Conservation (phyloP, 2,113 vertebrate species). For the Tenrec ecaudatus region DNA sequence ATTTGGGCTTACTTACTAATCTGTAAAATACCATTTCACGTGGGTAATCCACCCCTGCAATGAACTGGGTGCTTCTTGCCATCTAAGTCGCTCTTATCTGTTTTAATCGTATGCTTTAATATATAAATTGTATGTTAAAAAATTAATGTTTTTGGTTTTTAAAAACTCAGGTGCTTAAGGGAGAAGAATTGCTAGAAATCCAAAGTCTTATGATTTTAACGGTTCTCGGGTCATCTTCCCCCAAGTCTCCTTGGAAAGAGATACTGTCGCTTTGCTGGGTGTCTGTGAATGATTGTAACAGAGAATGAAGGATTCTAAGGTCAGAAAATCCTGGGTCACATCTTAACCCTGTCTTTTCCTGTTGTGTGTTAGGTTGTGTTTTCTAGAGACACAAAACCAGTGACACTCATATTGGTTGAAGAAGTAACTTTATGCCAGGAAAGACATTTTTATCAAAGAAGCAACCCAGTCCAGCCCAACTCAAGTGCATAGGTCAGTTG, state of each 20-base stretch:
- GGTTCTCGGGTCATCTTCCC: background rate
- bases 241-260: background rate
- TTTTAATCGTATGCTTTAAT: no score
- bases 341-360: background rate
- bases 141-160: background rate
- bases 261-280: background rate
- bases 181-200: slow-evolving; percentile 6
- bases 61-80: background rate
- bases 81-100: background rate
- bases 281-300: background rate
- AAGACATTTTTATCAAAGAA: no score
- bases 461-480: no score
- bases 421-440: no score
- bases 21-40: no score
- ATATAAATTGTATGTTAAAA: no score
- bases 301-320: background rate
- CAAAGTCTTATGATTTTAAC: background rate
- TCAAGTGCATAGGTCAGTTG: no score
- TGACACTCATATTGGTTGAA: no score
- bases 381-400: no score
- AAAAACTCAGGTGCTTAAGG: slow-evolving; percentile 5
- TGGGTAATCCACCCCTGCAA: no score
- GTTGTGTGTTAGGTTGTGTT: no score
- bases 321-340: background rate
- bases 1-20: no score